Base-by-base conservation (phyloP, 2,888 invertebrate species). In the Zaprionus bogoriensis region DNA sequence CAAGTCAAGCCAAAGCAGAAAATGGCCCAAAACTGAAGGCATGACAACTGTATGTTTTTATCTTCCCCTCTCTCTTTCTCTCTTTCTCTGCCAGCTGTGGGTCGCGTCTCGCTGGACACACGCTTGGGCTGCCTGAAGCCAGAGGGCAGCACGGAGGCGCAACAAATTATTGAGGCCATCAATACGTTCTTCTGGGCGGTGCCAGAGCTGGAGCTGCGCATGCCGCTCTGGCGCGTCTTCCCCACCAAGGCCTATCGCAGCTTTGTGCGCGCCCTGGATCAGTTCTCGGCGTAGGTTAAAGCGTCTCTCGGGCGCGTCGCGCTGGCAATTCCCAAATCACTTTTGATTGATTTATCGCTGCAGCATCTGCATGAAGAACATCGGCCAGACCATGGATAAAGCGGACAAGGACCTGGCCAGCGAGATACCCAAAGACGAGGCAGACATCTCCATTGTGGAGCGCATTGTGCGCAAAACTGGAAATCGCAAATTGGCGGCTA, bases 121-220 rank as follows among this genome's bases (percentile, higher is more conserved):
- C 93, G 97, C 74, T 91, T 97, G 50, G 96, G 96, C 19, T 96
- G 96, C 90, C 89, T 96, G 42, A 92, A 93, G 57, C 92, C 93
- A 12, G 62, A 91, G 6, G 89, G 91, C 17, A 91, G 92, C 74
- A 93, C 94, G 44, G 95, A 95, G 83, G 94, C 95, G 0, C 94
- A 94, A 88, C 93, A 93, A 87, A 95, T 97, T 88, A 96, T 97
- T 64, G 92, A 94, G 87, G 94, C 94, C 68, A 95, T 96, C 74
- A 95, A 95, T 88, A 93, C 93, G 2, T 95, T 95, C 91, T 96
- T 96, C 85, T 94, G 95, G 92, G 94, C 95, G 73, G 95, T 95
- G 14, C 95, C 95, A 5, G 93, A 94, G 84, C 92, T 96, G 32
- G 96, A 96, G 90, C 89, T 96, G 19, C 93, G 94, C 41, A 94